Conservation (phyloP, 2,888 invertebrate species). For the Chrysotoxum bicinctum region DNA sequence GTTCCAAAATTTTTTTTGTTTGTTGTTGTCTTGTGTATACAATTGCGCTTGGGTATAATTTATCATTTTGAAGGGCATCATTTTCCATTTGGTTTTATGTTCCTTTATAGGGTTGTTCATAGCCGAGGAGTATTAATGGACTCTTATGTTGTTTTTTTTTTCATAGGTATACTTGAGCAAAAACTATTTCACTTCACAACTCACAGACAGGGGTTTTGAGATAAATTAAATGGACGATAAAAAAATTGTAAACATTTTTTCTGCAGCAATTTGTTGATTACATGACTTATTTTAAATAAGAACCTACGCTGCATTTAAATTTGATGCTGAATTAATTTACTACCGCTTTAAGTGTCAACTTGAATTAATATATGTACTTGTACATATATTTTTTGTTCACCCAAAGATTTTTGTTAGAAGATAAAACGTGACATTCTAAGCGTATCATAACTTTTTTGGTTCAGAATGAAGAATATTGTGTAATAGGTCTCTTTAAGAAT, state of each 20-base stretch:
- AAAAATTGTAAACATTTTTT: background rate
- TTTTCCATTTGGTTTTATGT: constrained; percentile 49
- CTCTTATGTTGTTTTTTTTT: background rate
- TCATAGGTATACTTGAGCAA: background rate
- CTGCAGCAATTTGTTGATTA: constrained; percentile 12
- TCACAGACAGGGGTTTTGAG: background rate
- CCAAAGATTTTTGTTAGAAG: too few relatives aligned
- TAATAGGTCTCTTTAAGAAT: too few relatives aligned
- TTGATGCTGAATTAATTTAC: background rate
- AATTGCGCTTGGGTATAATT: constrained; percentile 34
- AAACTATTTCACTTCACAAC: background rate
- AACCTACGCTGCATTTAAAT: background rate
- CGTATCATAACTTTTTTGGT: too few relatives aligned
- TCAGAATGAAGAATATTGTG: too few relatives aligned
- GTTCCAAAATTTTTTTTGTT: background rate
- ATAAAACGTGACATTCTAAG: too few relatives aligned
- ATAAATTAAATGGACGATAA: constrained; percentile 1
- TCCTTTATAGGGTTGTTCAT: constrained; percentile 13
- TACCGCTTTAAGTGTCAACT: too few relatives aligned
- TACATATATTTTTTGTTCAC: too few relatives aligned
- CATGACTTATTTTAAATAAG: background rate
- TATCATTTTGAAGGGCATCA: constrained; percentile 53
- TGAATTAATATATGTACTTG: too few relatives aligned
- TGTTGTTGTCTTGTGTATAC: background rate
- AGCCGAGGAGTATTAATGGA: constrained; percentile 52